These are phyloP conservation scores for Drosophila littoralis DNA, from an alignment of 1,140 invertebrate genomes.

Conservation along the genomic window DNA sequence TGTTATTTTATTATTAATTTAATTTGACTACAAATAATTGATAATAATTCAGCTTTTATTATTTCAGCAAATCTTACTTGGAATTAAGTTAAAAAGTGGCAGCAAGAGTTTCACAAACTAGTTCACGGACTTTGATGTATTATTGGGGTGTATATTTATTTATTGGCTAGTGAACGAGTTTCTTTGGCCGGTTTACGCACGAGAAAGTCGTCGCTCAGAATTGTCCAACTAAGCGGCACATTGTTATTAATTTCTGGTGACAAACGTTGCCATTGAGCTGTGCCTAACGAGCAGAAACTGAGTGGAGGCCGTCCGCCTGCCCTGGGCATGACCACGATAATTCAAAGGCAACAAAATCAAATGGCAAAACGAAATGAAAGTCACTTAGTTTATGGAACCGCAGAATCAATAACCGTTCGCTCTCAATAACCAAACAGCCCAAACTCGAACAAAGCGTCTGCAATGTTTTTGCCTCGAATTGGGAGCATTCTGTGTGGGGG, in stretches of 20 bases:
- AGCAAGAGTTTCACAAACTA: slow-evolving; percentile 9
- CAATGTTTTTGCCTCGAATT: slow-evolving; percentile 49
- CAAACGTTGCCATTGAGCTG: slow-evolving; percentile 77
- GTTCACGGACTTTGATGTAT: slow-evolving; percentile 36
- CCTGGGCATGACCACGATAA: slow-evolving; percentile 45
- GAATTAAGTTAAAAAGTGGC: not conserved
- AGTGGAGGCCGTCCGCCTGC: slow-evolving; percentile 1
- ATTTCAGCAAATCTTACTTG: not conserved
- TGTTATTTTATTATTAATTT: no score
- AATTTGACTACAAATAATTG: no score
- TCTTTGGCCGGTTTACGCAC: slow-evolving; percentile 57
- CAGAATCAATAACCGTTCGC: slow-evolving; percentile 72
- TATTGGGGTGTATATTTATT: slow-evolving; percentile 45
- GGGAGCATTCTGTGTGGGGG: slow-evolving; percentile 49
- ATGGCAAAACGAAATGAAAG: slow-evolving; percentile 72
- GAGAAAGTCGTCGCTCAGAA: slow-evolving; percentile 71
- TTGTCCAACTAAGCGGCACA: slow-evolving; percentile 75
- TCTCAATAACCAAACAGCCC: slow-evolving; percentile 40
- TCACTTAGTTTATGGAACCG: slow-evolving; percentile 63
- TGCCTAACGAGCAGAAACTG: slow-evolving; percentile 74
- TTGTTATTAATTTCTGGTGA: slow-evolving; percentile 81
- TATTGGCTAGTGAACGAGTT: slow-evolving; percentile 56
- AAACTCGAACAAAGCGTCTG: slow-evolving; percentile 40
- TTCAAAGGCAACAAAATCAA: slow-evolving; percentile 60
- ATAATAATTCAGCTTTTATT: no score